Conservation (phyloP, 2,888 invertebrate species). For the Diarsia brunnea region DNA sequence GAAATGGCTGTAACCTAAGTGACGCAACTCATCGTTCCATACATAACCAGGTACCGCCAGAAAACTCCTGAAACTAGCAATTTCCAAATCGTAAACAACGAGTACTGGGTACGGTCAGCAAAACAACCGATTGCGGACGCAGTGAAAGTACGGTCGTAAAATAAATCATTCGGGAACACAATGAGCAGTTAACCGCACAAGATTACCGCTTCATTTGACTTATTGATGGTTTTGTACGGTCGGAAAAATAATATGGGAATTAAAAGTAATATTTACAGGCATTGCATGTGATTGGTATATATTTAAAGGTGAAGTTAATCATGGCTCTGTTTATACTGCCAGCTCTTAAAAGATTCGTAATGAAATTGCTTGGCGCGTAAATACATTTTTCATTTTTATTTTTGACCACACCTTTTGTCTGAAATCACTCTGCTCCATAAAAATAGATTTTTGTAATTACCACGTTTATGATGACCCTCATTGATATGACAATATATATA, state of each 20-base stretch:
- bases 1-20: slow-evolving; percentile 47
- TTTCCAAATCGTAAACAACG: slow-evolving; percentile 76
- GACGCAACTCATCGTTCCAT: slow-evolving; percentile 56
- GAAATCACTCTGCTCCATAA: too few species aligned
- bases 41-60: slow-evolving; percentile 58
- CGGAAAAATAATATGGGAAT: slow-evolving; percentile 69
- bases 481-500: too few species aligned
- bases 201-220: slow-evolving; percentile 84
- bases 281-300: slow-evolving; percentile 59
- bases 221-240: slow-evolving; percentile 78
- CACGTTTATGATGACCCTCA: too few species aligned
- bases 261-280: slow-evolving; percentile 62
- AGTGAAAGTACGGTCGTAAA: slow-evolving; percentile 84
- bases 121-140: slow-evolving; percentile 68
- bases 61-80: slow-evolving; percentile 63
- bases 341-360: slow-evolving; percentile 15
- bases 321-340: slow-evolving; percentile 39
- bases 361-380: slow-evolving; percentile 23
- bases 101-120: slow-evolving; percentile 67
- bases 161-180: slow-evolving; percentile 85
- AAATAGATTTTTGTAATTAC: too few species aligned
- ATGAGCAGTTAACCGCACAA: slow-evolving; percentile 82
- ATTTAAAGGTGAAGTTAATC: slow-evolving; percentile 50
- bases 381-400: slow-evolving; percentile 11
- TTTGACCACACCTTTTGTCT: background rate